Conservation (phyloP, 37 sponge, comb jelly and placozoan species). For the Spongia lamella region DNA sequence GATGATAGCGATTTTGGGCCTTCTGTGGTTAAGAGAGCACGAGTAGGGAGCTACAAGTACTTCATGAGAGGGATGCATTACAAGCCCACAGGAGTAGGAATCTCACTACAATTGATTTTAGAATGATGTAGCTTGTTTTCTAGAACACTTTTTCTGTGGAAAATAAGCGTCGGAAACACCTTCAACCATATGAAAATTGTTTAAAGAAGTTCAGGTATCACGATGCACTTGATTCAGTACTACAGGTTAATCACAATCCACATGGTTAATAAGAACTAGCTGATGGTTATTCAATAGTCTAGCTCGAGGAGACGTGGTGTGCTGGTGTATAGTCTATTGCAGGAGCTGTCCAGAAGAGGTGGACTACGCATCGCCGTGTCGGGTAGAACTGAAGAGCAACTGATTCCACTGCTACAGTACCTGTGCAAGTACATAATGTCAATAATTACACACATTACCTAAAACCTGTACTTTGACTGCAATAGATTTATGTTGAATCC, state of each 20-base stretch:
- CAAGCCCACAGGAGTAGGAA: constrained; percentile 54
- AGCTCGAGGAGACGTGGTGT: constrained; percentile 1
- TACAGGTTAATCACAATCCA: constrained; percentile 34
- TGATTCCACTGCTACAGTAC: constrained; percentile 83
- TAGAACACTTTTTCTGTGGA: constrained; percentile 64
- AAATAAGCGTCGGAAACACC: constrained; percentile 29
- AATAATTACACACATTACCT: no score
- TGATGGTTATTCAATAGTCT: background rate
- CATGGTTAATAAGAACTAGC: no score
- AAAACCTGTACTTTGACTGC: background rate
- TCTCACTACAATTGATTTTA: no score
- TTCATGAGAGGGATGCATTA: constrained; percentile 71
- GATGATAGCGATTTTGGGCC: no score
- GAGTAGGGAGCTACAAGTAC: constrained; percentile 65
- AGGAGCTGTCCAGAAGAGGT: constrained; percentile 88
- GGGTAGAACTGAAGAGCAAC: constrained; percentile 76
- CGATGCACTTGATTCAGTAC: constrained; percentile 80
- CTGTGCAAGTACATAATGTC: constrained; percentile 39
- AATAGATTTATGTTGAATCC: constrained; percentile 53
- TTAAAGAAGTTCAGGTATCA: constrained; percentile 85
- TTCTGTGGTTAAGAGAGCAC: background rate
- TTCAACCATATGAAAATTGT: constrained; percentile 67
- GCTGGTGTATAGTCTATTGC: constrained; percentile 76
- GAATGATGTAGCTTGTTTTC: background rate
- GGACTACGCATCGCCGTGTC: constrained; percentile 82